Conservation (phyloP, 2,113 vertebrate species). For the Phyllostomus discolor region DNA sequence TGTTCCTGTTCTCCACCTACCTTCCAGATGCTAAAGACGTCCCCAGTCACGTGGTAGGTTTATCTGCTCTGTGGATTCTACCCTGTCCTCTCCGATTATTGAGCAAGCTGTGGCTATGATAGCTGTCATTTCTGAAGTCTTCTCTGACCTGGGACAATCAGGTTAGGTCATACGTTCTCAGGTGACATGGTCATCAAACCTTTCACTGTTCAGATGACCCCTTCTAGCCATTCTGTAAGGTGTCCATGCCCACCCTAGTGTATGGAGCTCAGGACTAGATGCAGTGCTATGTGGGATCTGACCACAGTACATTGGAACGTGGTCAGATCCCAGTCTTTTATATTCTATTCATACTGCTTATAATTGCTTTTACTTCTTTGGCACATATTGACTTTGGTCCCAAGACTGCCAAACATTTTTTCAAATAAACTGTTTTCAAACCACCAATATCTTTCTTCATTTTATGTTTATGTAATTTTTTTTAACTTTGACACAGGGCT, state of each 20-base stretch:
- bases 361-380: background rate
- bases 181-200: background rate
- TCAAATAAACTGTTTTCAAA: background rate
- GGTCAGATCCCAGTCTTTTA: background rate
- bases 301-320: background rate
- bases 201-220: background rate
- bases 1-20: background rate
- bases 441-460: background rate
- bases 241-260: background rate
- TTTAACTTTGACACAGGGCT: background rate
- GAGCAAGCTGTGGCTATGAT: background rate
- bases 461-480: background rate
- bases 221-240: background rate
- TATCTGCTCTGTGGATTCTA: background rate
- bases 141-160: background rate
- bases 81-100: background rate
- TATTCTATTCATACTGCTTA: background rate
- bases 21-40: background rate
- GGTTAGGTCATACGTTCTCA: background rate
- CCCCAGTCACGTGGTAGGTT: background rate
- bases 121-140: background rate
- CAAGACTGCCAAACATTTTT: constrained; percentile 19
- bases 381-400: background rate
- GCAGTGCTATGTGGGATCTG: background rate
- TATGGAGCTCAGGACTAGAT: background rate